Percentiles rank a stretch among this genome's conserved stretches.
phyloP scores from a whole-genome alignment of 2,113 vertebrate genomes.

The Protobothrops mucrosquamatus region DNA sequence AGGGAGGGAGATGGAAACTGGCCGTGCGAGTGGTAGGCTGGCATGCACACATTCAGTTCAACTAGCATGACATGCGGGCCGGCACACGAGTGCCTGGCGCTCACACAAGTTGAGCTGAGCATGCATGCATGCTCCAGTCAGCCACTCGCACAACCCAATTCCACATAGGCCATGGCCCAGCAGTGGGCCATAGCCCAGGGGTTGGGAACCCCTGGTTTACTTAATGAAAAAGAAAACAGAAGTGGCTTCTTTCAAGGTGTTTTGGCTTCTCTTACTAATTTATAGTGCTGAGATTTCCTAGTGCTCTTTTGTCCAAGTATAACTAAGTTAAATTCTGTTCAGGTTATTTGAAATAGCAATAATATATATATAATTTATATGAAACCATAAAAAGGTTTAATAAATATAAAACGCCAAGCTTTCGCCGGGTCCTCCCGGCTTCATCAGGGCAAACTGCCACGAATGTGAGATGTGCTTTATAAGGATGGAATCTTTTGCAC shows the following conservation, averaged over 20 bases:
- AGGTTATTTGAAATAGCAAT: neutral
- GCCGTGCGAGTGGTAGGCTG: neutral
- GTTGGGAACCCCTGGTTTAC: neutral
- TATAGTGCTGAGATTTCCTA: neutral
- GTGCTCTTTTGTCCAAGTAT: neutral
- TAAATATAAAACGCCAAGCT: too few relatives aligned
- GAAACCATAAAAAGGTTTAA: too few relatives aligned
- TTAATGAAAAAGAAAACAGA: neutral
- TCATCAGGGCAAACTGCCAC: too few relatives aligned
- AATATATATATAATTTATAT: too few relatives aligned
- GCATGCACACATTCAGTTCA: neutral
- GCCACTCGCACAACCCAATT: too few relatives aligned
- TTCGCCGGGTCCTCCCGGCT: too few relatives aligned
- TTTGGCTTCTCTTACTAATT: neutral
- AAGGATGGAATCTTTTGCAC: too few relatives aligned
- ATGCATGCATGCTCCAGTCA: too few relatives aligned
- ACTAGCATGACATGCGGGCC: neutral
- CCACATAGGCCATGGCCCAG: too few relatives aligned
- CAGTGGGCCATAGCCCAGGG: neutral
- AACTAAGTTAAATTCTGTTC: neutral
- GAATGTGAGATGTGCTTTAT: too few relatives aligned
- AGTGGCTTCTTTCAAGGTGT: neutral
- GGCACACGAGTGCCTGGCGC: rapidly evolving
- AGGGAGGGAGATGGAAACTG: neutral
- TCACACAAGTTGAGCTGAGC: too few relatives aligned